phyloP scores from a whole-genome alignment of 1,140 invertebrate genomes.

The Drosophila seguyi region DNA sequence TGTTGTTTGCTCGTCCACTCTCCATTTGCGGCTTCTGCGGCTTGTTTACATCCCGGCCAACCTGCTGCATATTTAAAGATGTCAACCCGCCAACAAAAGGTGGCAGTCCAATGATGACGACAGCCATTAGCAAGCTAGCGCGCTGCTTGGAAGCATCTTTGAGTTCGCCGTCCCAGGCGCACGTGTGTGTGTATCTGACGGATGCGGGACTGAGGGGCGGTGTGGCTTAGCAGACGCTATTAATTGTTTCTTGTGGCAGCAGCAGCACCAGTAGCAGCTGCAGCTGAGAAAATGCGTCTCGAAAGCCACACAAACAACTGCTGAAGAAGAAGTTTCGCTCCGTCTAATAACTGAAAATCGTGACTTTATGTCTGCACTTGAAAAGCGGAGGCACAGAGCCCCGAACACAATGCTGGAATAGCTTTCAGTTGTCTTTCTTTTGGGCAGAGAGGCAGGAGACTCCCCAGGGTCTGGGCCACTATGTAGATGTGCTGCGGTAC shows the following conservation, averaged over 20 bases:
- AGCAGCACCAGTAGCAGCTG: constrained; percentile 54
- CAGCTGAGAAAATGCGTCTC: constrained; percentile 60
- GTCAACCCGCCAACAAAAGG: constrained; percentile 72
- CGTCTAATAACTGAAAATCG: constrained; percentile 82
- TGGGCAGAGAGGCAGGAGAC: not conserved
- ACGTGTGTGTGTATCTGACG: constrained; percentile 44
- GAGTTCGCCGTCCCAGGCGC: constrained; percentile 48
- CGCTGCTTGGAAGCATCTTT: constrained; percentile 58
- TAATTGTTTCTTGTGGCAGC: constrained; percentile 77
- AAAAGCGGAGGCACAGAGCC: constrained; percentile 46
- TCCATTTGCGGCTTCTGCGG: constrained; percentile 64
- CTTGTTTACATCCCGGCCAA: constrained; percentile 68
- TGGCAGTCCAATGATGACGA: constrained; percentile 53
- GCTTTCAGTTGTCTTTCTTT: constrained; percentile 36
- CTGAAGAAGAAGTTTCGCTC: constrained; percentile 54
- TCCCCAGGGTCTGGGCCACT: constrained; percentile 5
- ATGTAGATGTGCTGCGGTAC: constrained; percentile 22
- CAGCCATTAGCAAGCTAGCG: constrained; percentile 63
- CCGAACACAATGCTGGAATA: constrained; percentile 61
- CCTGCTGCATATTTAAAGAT: constrained; percentile 78
- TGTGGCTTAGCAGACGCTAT: constrained; percentile 68
- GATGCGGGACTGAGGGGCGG: constrained; percentile 3
- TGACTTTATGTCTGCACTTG: constrained; percentile 81
- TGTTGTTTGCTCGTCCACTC: constrained; percentile 68
- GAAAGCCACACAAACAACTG: constrained; percentile 39